Evolutionary conservation across 2,113 vertebrate species (phyloP), one percentile per base, ranked within the genome.

Genomic region (Accipiter virgatus): DNA sequence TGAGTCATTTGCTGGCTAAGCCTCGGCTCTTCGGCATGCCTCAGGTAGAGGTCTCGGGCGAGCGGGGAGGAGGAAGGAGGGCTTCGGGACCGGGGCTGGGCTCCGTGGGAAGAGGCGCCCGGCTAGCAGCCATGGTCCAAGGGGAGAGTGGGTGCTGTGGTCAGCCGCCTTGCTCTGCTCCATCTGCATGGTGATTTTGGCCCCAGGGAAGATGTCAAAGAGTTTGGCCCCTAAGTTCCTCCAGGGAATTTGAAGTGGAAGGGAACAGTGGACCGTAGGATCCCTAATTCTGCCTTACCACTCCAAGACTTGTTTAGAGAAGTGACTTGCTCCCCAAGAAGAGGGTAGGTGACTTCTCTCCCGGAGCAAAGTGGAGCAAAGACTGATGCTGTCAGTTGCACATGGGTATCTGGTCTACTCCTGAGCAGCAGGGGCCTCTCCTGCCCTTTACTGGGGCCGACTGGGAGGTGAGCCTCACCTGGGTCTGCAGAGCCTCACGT

Each of bases 1-100:
- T 96, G 97, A 98, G 96, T 96, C 97, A 97, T 98, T 98, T 95
- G 81, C 89, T 4, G 62, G 87, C 77, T 53, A 66, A 86, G 74
- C 78, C 65, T 78, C 3, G 3, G 66, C 71, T 86, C 55, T 81
- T 82, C 3, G 34, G 61, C 50, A 2, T 88, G 78, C 26, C 8
- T 91, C 84, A 84, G 67, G 89, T 50, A 83, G 56, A 77, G 81
- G 47, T 77, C 86, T 89, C 1, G 6, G 42, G 73, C 0, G 0
- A 79, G 29, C 42, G 78, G 21, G 17, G 38, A 72, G 68, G 68
- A 72, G 66, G 50, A 82, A 81, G 47, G 77, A 91, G 75, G 45
- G 62, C n/a, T 93, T 82, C 5, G 4, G 48, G 40, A 40, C 19
- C 5, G 17, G 38, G 78, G 48, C 77, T 56, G 89, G 78, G 20